Percentiles rank a stretch among this genome's conserved stretches.
These are phyloP conservation scores for Kradibia gibbosae DNA, from an alignment of 1,140 invertebrate genomes.

Conservation along the genomic window DNA sequence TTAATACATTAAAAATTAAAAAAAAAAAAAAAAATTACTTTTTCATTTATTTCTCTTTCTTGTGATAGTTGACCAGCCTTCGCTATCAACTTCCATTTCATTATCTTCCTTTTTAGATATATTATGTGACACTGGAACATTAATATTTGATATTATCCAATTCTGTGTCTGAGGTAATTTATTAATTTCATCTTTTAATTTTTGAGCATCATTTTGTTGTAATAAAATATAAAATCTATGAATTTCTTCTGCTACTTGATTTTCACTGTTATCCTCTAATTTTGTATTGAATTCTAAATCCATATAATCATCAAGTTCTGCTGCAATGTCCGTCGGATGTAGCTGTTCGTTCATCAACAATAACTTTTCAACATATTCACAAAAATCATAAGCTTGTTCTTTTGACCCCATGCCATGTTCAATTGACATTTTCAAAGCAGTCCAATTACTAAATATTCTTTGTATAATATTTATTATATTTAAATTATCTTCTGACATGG, in stretches of 20 bases:
- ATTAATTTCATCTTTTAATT: constrained; percentile 51
- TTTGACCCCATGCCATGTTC: constrained; percentile 61
- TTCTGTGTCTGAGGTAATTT: constrained; percentile 58
- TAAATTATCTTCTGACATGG: not conserved
- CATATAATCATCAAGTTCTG: constrained; percentile 61
- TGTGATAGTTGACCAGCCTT: constrained; percentile 59
- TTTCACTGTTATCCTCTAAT: constrained; percentile 59
- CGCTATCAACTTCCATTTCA: constrained; percentile 50
- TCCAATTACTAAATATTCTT: constrained; percentile 66
- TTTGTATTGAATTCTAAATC: constrained; percentile 59
- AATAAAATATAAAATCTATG: constrained; percentile 58
- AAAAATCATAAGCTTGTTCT: constrained; percentile 57
- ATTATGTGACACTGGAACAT: constrained; percentile 1
- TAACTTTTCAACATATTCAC: constrained; percentile 56
- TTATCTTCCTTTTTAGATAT: not conserved
- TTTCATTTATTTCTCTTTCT: constrained; percentile 55
- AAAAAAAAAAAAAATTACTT: not conserved
- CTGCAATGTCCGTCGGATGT: constrained; percentile 35
- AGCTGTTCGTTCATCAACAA: constrained; percentile 59
- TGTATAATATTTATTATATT: constrained; percentile 28
- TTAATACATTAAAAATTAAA: not conserved
- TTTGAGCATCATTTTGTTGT: constrained; percentile 46
- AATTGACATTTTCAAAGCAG: constrained; percentile 61
- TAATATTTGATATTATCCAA: constrained; percentile 53
- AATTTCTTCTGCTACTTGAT: constrained; percentile 60